Base-by-base conservation (phyloP, 2,888 invertebrate species). In the Meiosimyza decipiens region DNA sequence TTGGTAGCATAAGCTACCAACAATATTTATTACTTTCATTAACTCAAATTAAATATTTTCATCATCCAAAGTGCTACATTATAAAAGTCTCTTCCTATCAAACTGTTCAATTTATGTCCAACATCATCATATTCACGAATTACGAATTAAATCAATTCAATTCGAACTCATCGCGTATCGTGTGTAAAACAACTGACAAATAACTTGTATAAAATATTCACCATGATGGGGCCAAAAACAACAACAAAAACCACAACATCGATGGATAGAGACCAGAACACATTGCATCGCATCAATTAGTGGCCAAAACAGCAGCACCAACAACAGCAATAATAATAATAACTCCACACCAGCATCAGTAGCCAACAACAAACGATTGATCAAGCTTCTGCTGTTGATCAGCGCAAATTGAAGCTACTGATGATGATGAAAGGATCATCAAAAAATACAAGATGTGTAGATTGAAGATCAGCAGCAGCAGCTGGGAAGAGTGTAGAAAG, bases 181-280 rank as follows among this genome's bases (percentile, higher is more conserved):
- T 63, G 49, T 68, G 71, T 40, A 67, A 54, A 49, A 57, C 54
- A 63, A 68, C 72, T 68, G 72, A 73, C 73, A 73, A 73, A 73
- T 73, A 73, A 73, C 73, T 73, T 50, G 55, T 18, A 65, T 65
- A 55, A 63, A 63, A 63, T 54, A 47, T 70, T 54, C 22, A 54
- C 54, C 54, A 15, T 54, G 62, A 52, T 63, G 63, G 12, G 60
- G 15, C 51, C 50, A 40, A 40, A 40, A 40, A 7, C 40, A 40
- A 40, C 6, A 40, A 7, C 40, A 40, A 7, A 6, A 40, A 40
- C 40, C 6, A 40, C 28, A 66, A 52, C 33, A 16, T 51, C 22
- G 66, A 47, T 64, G 54, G 47, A 52, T 55, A 47, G 16, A 55
- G 22, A 47, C 6, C 22, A 47, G 13, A 6, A 40, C 40, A 40